phyloP scores from a whole-genome alignment of 1,140 invertebrate genomes.

The Sycophaga agraensis region DNA sequence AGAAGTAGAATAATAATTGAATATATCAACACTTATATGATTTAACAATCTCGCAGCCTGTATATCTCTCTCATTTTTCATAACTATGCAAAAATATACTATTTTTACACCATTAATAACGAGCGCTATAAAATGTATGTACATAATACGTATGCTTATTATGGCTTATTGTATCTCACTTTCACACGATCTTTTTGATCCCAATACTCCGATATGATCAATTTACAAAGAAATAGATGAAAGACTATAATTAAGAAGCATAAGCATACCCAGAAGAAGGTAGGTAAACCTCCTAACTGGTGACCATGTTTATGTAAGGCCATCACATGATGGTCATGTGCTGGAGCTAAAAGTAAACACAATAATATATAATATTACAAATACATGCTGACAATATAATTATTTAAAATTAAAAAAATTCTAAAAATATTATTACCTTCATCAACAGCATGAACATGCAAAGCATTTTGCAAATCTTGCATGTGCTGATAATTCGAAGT shows the following conservation, averaged over 20 bases:
- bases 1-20: background rate
- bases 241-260: constrained; percentile 88
- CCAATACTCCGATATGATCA: constrained; percentile 90
- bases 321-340: constrained; percentile 90
- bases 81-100: constrained; percentile 36
- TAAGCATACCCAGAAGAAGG: constrained; percentile 91
- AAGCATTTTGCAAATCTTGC: constrained; percentile 85
- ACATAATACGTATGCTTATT: too few relatives aligned
- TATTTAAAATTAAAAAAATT: background rate
- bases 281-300: constrained; percentile 84
- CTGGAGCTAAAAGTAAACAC: constrained; percentile 68
- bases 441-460: constrained; percentile 86
- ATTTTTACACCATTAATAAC: constrained; percentile 28
- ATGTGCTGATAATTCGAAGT: constrained; percentile 88
- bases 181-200: constrained; percentile 67
- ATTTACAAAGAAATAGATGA: constrained; percentile 91
- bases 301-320: constrained; percentile 91
- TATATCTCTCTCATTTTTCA: constrained; percentile 31
- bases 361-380: background rate
- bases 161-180: constrained; percentile 67
- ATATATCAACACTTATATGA: background rate
- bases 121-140: constrained; percentile 31
- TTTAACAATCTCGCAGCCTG: constrained; percentile 28
- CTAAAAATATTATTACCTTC: constrained; percentile 63
- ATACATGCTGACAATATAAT: too few relatives aligned